Evolutionary conservation across 2,797 vertebrate genomes (phyloP), one percentile per base, ranked within the genome.

Genomic region (Pipistrellus nathusii): DNA sequence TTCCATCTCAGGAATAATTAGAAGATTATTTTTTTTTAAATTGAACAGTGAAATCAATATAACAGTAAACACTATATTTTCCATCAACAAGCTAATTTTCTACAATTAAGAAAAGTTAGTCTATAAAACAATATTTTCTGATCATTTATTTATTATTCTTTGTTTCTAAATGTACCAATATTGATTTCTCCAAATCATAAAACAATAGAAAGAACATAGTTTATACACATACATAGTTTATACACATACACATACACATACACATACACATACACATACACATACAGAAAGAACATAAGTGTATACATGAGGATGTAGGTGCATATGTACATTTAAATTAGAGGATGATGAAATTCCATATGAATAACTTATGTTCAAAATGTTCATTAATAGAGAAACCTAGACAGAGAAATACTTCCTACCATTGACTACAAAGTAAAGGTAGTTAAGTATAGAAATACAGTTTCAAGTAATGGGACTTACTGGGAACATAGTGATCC

Each of bases 71-170:
- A 59, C 55, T 55, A 71, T 23, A 21, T 44, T 93, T 80, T 18
- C 9, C 11, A 78, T 78, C 18, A 90, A 44, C 2, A 71, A 46
- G 9, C 18, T 86, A 55, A 55, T n/a, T 15, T 89, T 88, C 64
- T 23, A 91, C 77, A 93, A 84, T 46, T 82, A 80, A 80, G n/a
- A n/a, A 59, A 89, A 84, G 83, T 20, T 68, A 89, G 9, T 66
- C 4, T 10, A 41, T 48, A 69, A 75, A 41, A 44, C 51, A 73
- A 44, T 55, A 78, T 78, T 75, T 88, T 94, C 27, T 25, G 11
- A 62, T 25, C 85, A 76, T 1, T 80, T 68, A 82, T 46, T 35
- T 88, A 85, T 55, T 92, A 46, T 12, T 88, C 32, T 95, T 80
- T 66, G 30, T 71, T 80, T 91, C 23, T 71, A 21, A 77, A 25